Conservation (phyloP, 1,140 invertebrate species). For the Matsumurasca onukii region DNA sequence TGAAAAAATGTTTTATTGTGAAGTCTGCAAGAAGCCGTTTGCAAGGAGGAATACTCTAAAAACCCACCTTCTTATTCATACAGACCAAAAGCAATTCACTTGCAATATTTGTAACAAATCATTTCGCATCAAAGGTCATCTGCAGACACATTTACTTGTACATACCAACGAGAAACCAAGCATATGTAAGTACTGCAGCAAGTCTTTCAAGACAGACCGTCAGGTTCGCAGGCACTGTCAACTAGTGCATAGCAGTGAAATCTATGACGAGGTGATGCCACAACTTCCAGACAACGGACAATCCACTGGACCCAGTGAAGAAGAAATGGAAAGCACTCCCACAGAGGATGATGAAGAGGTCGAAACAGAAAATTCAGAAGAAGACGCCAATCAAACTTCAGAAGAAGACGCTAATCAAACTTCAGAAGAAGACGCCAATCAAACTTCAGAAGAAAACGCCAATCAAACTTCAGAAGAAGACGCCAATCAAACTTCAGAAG, state of each 20-base stretch:
- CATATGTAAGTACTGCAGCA: conserved; percentile 9
- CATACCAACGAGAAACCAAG: neutral
- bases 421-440: too few relatives aligned
- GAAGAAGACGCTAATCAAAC: too few relatives aligned
- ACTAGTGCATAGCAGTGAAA: neutral
- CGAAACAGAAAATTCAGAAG: neutral
- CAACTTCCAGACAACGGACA: neutral
- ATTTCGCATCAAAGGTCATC: conserved; percentile 8
- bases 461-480: too few relatives aligned
- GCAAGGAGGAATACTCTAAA: neutral
- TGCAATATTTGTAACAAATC: neutral
- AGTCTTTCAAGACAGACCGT: neutral
- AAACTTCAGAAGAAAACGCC: too few relatives aligned
- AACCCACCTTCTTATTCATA: neutral
- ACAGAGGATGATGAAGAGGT: neutral
- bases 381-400: neutral
- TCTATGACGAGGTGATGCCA: neutral
- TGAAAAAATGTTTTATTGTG: neutral
- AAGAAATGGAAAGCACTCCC: neutral
- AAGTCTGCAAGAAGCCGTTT: neutral
- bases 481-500: too few relatives aligned
- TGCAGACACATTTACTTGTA: neutral
- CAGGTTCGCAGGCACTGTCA: conserved; percentile 5
- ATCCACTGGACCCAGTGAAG: too few relatives aligned
- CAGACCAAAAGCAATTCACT: conserved; percentile 3